Base-by-base conservation (phyloP, 2,888 invertebrate species). In the Zygaena filipendulae region DNA sequence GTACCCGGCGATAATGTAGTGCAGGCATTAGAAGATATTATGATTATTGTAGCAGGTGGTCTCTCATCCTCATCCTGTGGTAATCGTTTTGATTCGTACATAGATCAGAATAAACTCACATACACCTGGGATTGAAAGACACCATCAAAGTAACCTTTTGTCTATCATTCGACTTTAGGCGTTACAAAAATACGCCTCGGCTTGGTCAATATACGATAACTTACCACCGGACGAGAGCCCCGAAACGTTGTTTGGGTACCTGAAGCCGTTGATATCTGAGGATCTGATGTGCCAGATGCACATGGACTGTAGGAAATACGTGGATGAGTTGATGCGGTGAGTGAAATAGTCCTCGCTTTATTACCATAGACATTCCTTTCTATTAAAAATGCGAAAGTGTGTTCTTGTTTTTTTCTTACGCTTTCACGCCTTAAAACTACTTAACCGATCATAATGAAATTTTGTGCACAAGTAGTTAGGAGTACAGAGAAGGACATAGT, bases 261-360 rank as follows among this genome's bases (percentile, higher is more conserved):
- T 63, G 38, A 34, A 50, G 16, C 31, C 46, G 0, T 12, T 62
- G 0, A 27, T 66, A 0, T 48, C 49, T 2, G 63, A 63, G 14
- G 61, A 62, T 0, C 12, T 66, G 9, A 59, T 63, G 64, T 28
- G 28, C 3, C 36, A 51, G 6, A 32, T 66, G 7, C 57, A 66
- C 22, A 16, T 35, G 7, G 63, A 63, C 0, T 58, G 54, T 25
- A 47, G 62, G 30, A 29, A 27, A 2, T 40, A 36, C 11, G 54
- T 64, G 0, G 64, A 64, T 21, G 54, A 58, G 13, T 32, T 64
- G 3, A 61, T 61, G 61, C 57, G 59, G 64, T 61, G 21, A 23
- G 19, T 4, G n/a, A 11, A n/a, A n/a, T n/a, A n/a, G 13, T 7
- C 23, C 16, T 9, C 11, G 8, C 12, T 23, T 10, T 5, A 10